A percentile compares a stretch with the other conserved stretches of the same genome.
These are phyloP conservation scores for Zygogramma bicolorata DNA, from an alignment of 2,888 invertebrate species.

Conservation along the genomic window DNA sequence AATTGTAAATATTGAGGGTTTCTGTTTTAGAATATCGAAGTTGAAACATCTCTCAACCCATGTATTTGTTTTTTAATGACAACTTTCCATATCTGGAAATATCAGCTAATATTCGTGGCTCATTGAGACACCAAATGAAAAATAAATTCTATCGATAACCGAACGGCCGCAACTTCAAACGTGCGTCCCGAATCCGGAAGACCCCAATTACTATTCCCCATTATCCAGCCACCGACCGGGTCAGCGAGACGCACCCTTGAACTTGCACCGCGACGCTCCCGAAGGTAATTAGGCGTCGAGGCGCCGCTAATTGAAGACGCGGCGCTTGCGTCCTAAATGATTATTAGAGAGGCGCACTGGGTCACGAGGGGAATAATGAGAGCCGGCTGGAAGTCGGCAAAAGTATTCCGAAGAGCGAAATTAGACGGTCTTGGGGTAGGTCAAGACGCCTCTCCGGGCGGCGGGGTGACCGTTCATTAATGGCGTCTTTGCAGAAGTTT, in stretches of 20 bases:
- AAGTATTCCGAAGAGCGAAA: conserved; percentile 67
- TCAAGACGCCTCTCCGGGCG: conserved; percentile 56
- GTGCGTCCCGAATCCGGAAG: background rate
- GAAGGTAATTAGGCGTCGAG: conserved; percentile 65
- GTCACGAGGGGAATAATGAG: conserved; percentile 66
- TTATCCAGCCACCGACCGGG: conserved; percentile 51
- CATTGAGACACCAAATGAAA: background rate
- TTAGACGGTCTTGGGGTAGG: conserved; percentile 66
- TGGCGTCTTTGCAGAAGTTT: conserved; percentile 26
- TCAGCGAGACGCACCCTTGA: conserved; percentile 63
- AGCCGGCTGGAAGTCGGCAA: conserved; percentile 63
- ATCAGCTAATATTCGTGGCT: too few species aligned
- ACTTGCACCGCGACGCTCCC: conserved; percentile 61
- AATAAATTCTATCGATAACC: background rate
- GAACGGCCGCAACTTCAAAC: background rate
- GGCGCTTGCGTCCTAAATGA: conserved; percentile 62
- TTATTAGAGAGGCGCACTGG: conserved; percentile 66
- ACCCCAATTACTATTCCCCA: background rate
- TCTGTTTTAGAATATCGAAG: too few species aligned
- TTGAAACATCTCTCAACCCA: too few species aligned
- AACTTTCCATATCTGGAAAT: too few species aligned
- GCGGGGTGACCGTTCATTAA: conserved; percentile 51
- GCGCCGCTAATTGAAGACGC: conserved; percentile 64
- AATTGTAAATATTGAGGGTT: too few species aligned
- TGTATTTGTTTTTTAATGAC: too few species aligned